Evolutionary conservation across 2,113 vertebrate species (phyloP), one percentile per base, ranked within the genome.

Genomic region (Jaculus jaculus): DNA sequence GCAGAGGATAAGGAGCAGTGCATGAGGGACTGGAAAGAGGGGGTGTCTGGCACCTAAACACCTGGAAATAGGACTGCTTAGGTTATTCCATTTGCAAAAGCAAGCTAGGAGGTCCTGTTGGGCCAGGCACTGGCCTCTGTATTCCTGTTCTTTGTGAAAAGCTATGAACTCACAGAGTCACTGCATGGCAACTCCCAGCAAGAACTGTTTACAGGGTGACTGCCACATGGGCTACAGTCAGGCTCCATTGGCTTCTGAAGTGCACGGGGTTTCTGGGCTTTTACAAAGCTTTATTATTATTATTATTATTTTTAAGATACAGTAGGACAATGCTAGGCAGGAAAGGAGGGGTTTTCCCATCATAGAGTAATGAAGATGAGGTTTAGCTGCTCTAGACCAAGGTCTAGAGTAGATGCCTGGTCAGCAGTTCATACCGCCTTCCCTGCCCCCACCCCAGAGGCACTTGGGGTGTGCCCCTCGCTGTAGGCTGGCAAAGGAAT

Each of bases 191-290:
- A 54, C 65, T 83, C 21, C 58, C 32, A 37, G 23, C 58, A 4
- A 0, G 30, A 23, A 20, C 68, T 3, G 15, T 11, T 20, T 17
- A 3, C 37, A 23, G n/a, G 4, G 26, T 20, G 17, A 23, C 71
- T 7, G 4, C n/a, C 5, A 0, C 21, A 28, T 0, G 2, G 69
- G 61, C 7, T 17, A 10, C 2, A 0, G 21, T 1, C 16, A 51
- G 47, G 83, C 8, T 18, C 12, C 34, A 13, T 0, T 1, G 54
- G 3, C 72, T 69, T 54, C 18, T 17, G 28, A 24, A 12, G 3
- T 1, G 20, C 18, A 24, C 7, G 7, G 9, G n/a, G 5, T 6
- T 28, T n/a, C 21, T 28, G 58, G 63, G 39, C 1, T 74, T 77
- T 20, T 13, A 15, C 0, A 10, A 0, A 54, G 37, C 2, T 11